Base-by-base conservation (phyloP, 2,797 vertebrate genomes). In the Chromis chromis region DNA sequence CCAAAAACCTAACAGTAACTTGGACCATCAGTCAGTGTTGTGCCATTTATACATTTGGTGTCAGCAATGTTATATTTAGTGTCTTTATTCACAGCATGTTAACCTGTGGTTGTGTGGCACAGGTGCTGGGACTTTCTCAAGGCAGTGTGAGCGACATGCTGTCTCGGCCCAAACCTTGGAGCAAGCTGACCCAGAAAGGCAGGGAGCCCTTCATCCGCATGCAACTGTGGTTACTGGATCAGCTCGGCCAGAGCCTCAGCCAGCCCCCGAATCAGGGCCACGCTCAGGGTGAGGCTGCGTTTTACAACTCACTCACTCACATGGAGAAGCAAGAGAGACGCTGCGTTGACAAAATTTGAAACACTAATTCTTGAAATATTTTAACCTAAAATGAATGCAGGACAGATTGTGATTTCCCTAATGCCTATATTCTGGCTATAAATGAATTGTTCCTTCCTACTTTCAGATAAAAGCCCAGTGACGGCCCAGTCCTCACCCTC, bases 111-210 rank as follows among this genome's bases (percentile, higher is more conserved):
- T 69, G 5, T 39, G 1, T 44, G n/a, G 0, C 9, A 44, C 91
- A 99, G 98, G 97, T 99, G 70, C 95, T 99, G 89, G 98, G 98
- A 10, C 94, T 99, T 83, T 99, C 98, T 40, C 98, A 99, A 91
- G 98, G 98, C 88, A 99, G 98, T 0, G 98, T 99, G 88, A 99
- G 98, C 0, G 98, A 99, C 94, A 99, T 99, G 98, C 89, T 99
- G 82, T 99, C 98, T 0, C 92, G 98, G 60, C 98, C 98, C 27
- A 99, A 99, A 88, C 98, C 98, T 0, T 99, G 98, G 98, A 98
- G 98, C 94, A 99, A 99, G 92, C 94, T 99, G 86, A 99, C 98
- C 0, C 98, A 99, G 92, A 99, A 99, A 88, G 98, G 98, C 52
- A 93, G 98, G 24, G 98, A 99, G 86, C 98, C 98, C 1, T 99